Conservation (phyloP, 64 coral and sea anemone species). For the Porites lutea region DNA sequence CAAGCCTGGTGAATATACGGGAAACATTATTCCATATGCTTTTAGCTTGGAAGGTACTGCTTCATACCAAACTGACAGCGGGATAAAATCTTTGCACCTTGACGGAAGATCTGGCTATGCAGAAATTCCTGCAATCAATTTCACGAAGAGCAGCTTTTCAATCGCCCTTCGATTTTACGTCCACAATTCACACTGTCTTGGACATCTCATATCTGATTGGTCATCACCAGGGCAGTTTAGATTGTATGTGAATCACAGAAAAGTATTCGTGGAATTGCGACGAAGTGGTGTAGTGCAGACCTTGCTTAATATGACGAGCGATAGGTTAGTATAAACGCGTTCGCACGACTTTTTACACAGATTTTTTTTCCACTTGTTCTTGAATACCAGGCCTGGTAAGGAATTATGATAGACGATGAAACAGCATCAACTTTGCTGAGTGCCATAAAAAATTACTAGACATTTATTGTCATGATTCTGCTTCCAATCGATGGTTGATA, state of each 20-base stretch:
- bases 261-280: conserved; percentile 14
- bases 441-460: too few relatives aligned
- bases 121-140: conserved; percentile 82
- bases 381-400: too few relatives aligned
- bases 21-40: not conserved
- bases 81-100: conserved; percentile 29
- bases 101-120: conserved; percentile 61
- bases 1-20: too few relatives aligned
- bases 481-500: too few relatives aligned
- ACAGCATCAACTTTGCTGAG: too few relatives aligned
- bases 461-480: too few relatives aligned
- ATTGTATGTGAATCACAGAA: conserved; percentile 26
- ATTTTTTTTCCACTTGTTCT: too few relatives aligned
- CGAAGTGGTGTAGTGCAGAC: conserved; percentile 4
- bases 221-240: conserved; percentile 76
- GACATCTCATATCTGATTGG: conserved; percentile 87
- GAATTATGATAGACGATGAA: too few relatives aligned
- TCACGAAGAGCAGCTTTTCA: conserved; percentile 68
- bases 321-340: not conserved
- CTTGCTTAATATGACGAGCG: not conserved
- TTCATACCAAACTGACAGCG: not conserved
- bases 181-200: conserved; percentile 12
- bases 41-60: conserved; percentile 21
- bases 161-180: conserved; percentile 65
- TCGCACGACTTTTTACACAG: too few relatives aligned